Base-by-base conservation (phyloP, 2,888 invertebrate species). In the Andrena minutula region DNA sequence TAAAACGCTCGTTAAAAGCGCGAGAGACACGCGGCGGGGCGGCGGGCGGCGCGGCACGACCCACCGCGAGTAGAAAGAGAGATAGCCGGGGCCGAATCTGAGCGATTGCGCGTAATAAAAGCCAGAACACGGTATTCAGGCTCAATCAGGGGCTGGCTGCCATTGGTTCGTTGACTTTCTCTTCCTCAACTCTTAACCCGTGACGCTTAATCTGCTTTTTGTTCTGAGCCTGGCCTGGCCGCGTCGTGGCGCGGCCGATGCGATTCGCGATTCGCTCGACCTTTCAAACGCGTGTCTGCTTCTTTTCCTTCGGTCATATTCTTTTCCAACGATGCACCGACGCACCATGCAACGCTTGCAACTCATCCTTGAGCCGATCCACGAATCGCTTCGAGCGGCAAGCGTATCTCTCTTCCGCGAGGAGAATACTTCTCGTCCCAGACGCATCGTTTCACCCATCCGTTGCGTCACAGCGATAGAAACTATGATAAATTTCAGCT, bases 161-260 rank as follows among this genome's bases (percentile, higher is more conserved):
- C 69, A 87, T 86, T 86, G 79, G 86, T 82, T 86, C 86, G 87
- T 86, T 84, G 87, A 86, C 86, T 86, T 86, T 86, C 86, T 86
- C 87, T 84, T 80, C 79, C 79, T 82, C 79, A 79, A 79, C 77
- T 72, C 79, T 83, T 86, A 77, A 83, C 84, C 81, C 84, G 75
- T 75, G 75, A 81, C 86, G 86, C 73, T 86, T 79, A 86, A 79
- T 81, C 77, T 75, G 77, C 79, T 84, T 82, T 86, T 84, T 77
- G 72, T 79, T 72, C 35, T 58, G 73, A 63, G 26, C 7, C n/a
- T 28, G 28, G 49, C 58, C 3, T n/a, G 10, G 23, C 53, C 35
- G 23, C 16, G 23, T n/a, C 28, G 53, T 2, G 20, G 20, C 53
- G n/a, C 26, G 41, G 41, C 41, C 16, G 66, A 49, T 10, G 47